phyloP scores from a whole-genome alignment of 2,113 vertebrate genomes.

The Sander lucioperca region DNA sequence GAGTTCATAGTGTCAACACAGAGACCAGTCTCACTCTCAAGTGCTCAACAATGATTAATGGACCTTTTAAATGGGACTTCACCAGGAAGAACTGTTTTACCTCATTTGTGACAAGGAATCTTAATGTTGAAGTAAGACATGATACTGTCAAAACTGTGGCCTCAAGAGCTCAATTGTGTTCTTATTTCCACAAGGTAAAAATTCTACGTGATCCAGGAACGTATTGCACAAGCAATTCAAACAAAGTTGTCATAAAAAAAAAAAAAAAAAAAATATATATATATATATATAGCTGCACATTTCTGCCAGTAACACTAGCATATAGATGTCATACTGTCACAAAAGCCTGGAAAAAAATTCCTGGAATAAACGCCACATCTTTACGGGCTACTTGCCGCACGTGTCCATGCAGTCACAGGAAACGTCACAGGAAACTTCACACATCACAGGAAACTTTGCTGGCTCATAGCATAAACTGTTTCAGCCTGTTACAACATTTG shows the following conservation, averaged over 20 bases:
- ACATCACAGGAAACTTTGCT: slow-evolving; percentile 51
- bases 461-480: slow-evolving; percentile 42
- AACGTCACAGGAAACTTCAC: slow-evolving; percentile 53
- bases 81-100: slow-evolving; percentile 14
- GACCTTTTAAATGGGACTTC: slow-evolving; percentile 16
- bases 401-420: slow-evolving; percentile 47
- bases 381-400: slow-evolving; percentile 40
- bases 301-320: slow-evolving; percentile 26
- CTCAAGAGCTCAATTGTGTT: slow-evolving; percentile 1
- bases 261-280: slow-evolving; percentile 1
- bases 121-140: slow-evolving; percentile 2
- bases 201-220: slow-evolving; percentile 51
- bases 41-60: neutral
- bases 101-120: slow-evolving; percentile 31
- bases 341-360: slow-evolving; percentile 36
- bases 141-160: slow-evolving; percentile 3
- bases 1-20: neutral
- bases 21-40: neutral
- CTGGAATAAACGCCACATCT: slow-evolving; percentile 2
- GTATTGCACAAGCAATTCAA: slow-evolving; percentile 52
- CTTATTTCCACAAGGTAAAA: slow-evolving; percentile 43
- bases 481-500: slow-evolving; percentile 66
- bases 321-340: slow-evolving; percentile 40
- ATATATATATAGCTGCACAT: slow-evolving; percentile 28
- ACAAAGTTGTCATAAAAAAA: slow-evolving; percentile 3